Base-by-base conservation (phyloP, 2,797 vertebrate species). In the Tamandua tetradactyla region DNA sequence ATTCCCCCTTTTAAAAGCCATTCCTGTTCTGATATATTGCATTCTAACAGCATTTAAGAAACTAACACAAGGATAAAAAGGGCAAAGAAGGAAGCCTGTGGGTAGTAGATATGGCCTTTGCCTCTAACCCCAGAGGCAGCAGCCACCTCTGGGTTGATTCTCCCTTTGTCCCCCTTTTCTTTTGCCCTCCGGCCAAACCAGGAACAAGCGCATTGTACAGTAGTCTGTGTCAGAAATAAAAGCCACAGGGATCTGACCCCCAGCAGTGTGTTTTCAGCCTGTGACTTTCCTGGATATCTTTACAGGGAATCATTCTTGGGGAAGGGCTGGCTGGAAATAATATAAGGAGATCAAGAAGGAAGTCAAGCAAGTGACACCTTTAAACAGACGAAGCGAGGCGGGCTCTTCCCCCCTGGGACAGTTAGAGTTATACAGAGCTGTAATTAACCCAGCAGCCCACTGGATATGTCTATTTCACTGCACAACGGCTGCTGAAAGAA, bases 391-490 rank as follows among this genome's bases (percentile, higher is more conserved):
- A 96, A 82, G 95, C 11, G 4, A 93, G 90, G 86, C 71, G 10
- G 93, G 80, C 88, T 42, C 79, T 88, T 74, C 76, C 96, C 96
- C 92, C 94, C 12, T 2, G 95, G 95, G 97, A 96, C 95, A 84
- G 92, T 66, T 74, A 88, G 96, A 97, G 91, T 91, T 96, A 94
- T 96, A 93, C 96, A 93, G 97, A 96, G 95, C 95, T 94, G 95
- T 97, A 97, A 97, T 98, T 97, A 98, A 97, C 97, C 95, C 96
- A 93, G 97, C 96, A 96, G 96, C 97, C 96, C 97, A 82, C 95
- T 96, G 96, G 94, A 95, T 83, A 61, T 97, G 97, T 97, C 95
- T 97, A 11, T 95, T 95, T 93, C 92, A 64, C 89, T 86, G 69
- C 93, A 96, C 96, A 97, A 97, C 98, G 94, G 92, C 95, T 97